Percentiles rank a stretch among this genome's conserved stretches.
Evolutionary conservation across 2,113 vertebrate species (phyloP).

Genomic region (Dascyllus trimaculatus): DNA sequence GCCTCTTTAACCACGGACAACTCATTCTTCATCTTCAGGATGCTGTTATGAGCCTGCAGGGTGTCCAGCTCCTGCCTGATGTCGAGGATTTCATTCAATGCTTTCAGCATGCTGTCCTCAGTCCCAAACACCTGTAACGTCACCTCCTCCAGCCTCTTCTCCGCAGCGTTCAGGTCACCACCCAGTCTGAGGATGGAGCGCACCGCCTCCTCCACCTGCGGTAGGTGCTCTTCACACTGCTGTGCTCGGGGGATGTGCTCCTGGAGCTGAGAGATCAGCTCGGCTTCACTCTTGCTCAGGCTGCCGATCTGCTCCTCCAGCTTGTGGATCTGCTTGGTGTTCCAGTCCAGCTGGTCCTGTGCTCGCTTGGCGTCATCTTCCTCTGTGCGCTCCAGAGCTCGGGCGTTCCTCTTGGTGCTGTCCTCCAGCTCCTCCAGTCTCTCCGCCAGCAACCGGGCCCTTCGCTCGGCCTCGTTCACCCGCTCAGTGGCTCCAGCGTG

Average conservation of each 20-base stretch:
- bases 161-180: constrained; percentile 84
- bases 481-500: constrained; percentile 85
- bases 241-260: constrained; percentile 85
- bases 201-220: constrained; percentile 88
- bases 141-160: constrained; percentile 88
- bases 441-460: constrained; percentile 84
- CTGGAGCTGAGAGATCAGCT: constrained; percentile 82
- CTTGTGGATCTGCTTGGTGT: constrained; percentile 82
- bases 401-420: constrained; percentile 90
- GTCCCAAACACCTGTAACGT: constrained; percentile 86
- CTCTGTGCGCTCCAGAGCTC: constrained; percentile 90
- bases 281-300: constrained; percentile 79
- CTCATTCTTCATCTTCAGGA: constrained; percentile 84
- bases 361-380: constrained; percentile 86
- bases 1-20: constrained; percentile 79
- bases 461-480: constrained; percentile 90
- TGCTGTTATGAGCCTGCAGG: constrained; percentile 83
- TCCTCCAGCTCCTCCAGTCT: constrained; percentile 91
- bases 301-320: constrained; percentile 83
- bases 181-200: constrained; percentile 89
- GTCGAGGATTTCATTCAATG: constrained; percentile 82
- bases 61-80: constrained; percentile 87
- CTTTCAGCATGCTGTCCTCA: constrained; percentile 90
- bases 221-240: constrained; percentile 88
- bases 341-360: constrained; percentile 84